Evolutionary conservation across 2,797 vertebrate genomes (phyloP), one percentile per base, ranked within the genome.

Genomic region (Phrynocephalus forsythii): DNA sequence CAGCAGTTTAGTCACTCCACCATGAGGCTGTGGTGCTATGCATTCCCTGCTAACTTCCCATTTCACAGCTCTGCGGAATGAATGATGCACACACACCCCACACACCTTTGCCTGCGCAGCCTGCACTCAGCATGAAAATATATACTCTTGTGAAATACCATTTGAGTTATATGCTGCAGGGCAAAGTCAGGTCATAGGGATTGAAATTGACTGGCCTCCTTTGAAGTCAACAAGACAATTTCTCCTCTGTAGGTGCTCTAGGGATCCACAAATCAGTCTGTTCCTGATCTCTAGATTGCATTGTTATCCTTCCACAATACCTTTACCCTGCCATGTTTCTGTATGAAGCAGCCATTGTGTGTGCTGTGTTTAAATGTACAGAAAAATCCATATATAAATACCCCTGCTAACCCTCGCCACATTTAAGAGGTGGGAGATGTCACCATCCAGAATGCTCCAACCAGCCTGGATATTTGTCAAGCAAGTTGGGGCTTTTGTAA

Each of bases 61-160:
- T 81, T 87, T 75, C 20, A 18, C 13, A 24, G 75, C 68, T 15
- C 69, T 66, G 69, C 75, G 79, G 69, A 75, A 75, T 50, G 71
- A 75, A 33, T 81, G 79, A 82, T 75, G 56, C 60, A 2, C 16
- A 24, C 68, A 33, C 67, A 33, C 79, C 48, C 18, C 69, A 60
- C 50, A 44, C 18, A 33, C 38, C 75, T 16, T 56, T 87, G 69
- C 33, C 33, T 30, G 56, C 71, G 50, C 38, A 66, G 67, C 38
- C 30, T 26, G 60, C 48, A 75, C 86, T 82, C 71, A 82, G 86
- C 69, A 50, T 63, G 79, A 82, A 87, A 82, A 87, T 56, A 86
- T 86, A 79, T 69, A 71, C 24, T 48, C 26, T 52, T 9, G 84
- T 50, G 84, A 38, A 52, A 86, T 80, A 60, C 83, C 1, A 82